A percentile compares a stretch with the other conserved stretches of the same genome.
Conservation (phyloP, 2,113 vertebrate genomes). For the Thamnaconus septentrionalis region DNA sequence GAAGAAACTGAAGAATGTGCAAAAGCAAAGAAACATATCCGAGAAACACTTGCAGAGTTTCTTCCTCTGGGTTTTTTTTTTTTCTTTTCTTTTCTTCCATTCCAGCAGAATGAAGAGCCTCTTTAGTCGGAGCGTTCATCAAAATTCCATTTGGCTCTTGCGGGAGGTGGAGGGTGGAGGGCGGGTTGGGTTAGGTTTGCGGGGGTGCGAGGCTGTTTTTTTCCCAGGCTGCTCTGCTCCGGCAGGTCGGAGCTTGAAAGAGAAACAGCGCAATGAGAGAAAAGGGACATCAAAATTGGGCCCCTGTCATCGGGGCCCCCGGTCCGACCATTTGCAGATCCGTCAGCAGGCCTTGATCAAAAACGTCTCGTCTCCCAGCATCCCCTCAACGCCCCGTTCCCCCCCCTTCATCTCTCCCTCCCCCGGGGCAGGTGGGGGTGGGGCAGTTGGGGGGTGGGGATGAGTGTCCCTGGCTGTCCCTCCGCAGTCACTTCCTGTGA, state of each 20-base stretch:
- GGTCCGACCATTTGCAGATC: conserved; percentile 76
- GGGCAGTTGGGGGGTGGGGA: conserved; percentile 35
- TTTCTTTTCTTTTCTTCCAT: too few relatives aligned
- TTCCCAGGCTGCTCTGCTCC: conserved; percentile 73
- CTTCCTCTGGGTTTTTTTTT: conserved; percentile 12
- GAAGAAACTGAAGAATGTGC: conserved; percentile 41
- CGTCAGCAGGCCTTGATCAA: conserved; percentile 78
- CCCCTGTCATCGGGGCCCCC: conserved; percentile 71
- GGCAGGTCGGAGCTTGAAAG: conserved; percentile 69
- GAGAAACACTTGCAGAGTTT: conserved; percentile 33
- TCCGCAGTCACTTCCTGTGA: conserved; percentile 75
- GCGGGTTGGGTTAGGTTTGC: conserved; percentile 42
- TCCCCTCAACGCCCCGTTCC: conserved; percentile 17
- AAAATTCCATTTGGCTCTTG: conserved; percentile 43
- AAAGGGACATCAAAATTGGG: conserved; percentile 77
- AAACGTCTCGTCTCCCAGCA: conserved; percentile 73
- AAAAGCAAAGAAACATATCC: conserved; percentile 33
- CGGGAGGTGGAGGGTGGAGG: not conserved
- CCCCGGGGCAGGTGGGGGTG: too few relatives aligned
- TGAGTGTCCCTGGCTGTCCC: conserved; percentile 78
- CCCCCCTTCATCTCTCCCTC: conserved; percentile 33
- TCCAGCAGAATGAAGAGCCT: conserved; percentile 1
- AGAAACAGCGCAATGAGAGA: conserved; percentile 68
- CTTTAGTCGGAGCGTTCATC: conserved; percentile 46
- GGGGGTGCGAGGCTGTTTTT: conserved; percentile 64